A percentile compares a stretch with the other conserved stretches of the same genome.
Evolutionary conservation across 1,140 invertebrate genomes (phyloP).

Genomic region (Zophobas atratus): DNA sequence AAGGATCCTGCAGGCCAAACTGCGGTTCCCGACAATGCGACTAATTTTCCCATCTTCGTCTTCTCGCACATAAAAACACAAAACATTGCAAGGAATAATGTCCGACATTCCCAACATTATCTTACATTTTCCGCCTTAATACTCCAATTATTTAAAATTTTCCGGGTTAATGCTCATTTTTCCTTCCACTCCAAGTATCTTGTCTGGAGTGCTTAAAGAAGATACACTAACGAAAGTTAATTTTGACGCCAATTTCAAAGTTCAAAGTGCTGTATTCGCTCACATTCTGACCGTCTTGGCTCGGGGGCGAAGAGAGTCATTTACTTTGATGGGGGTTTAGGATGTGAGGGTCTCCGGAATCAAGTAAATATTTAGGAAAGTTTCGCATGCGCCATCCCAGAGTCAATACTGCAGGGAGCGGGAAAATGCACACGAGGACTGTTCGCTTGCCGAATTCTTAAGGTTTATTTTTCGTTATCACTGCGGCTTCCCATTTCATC

Average conservation of each 20-base stretch:
- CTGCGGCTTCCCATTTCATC: conserved; percentile 9
- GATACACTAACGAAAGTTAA: conserved; percentile 42
- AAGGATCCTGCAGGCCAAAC: no score
- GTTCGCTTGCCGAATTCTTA: conserved; percentile 30
- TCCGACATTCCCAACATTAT: conserved; percentile 20
- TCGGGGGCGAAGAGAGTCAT: conserved; percentile 26
- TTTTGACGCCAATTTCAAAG: conserved; percentile 38
- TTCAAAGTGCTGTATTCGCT: conserved; percentile 11
- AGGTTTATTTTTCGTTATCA: conserved; percentile 42
- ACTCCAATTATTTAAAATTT: conserved; percentile 43
- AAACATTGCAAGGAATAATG: not conserved
- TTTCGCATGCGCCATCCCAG: conserved; percentile 33
- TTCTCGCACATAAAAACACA: not conserved
- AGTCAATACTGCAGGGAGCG: conserved; percentile 31
- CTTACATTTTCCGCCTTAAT: conserved; percentile 36
- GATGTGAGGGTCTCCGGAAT: conserved; percentile 1
- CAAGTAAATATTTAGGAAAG: conserved; percentile 38
- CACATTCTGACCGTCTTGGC: conserved; percentile 3
- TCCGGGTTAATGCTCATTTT: conserved; percentile 41
- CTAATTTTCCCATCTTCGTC: conserved; percentile 1
- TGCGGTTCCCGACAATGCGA: no score
- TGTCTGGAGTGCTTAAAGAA: conserved; percentile 35
- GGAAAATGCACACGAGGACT: conserved; percentile 21
- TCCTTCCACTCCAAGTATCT: conserved; percentile 36
- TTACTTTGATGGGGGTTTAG: conserved; percentile 32